Evolutionary conservation across 1,140 invertebrate species (phyloP).

Genomic region (Neodiprion fabricii): DNA sequence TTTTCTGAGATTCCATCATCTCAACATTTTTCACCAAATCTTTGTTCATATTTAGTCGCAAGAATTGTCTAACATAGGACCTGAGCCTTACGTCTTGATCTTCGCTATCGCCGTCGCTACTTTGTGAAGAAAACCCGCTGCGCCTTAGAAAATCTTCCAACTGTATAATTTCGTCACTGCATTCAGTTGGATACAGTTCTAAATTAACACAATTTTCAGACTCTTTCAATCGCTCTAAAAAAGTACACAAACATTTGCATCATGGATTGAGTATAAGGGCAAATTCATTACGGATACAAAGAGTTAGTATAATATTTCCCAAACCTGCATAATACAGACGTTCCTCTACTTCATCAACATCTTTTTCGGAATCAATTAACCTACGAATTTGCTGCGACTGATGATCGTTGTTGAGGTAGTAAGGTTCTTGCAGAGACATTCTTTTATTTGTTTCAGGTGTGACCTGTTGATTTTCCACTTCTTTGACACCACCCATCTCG

Average conservation of each 20-base stretch:
- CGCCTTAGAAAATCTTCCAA: slow-evolving; percentile 77
- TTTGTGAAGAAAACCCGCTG: slow-evolving; percentile 72
- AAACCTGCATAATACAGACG: slow-evolving; percentile 43
- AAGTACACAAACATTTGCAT: slow-evolving; percentile 3
- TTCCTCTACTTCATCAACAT: slow-evolving; percentile 58
- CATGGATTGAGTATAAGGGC: neutral
- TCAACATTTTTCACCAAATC: slow-evolving; percentile 58
- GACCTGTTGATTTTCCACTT: slow-evolving; percentile 54
- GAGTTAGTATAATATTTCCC: neutral
- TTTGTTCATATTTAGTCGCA: slow-evolving; percentile 66
- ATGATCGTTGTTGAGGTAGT: slow-evolving; percentile 69
- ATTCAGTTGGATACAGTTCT: slow-evolving; percentile 47
- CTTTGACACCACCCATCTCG: slow-evolving; percentile 70
- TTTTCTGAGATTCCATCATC: slow-evolving; percentile 71
- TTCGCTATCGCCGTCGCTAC: slow-evolving; percentile 71
- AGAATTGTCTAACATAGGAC: slow-evolving; percentile 73
- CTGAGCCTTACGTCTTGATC: slow-evolving; percentile 71
- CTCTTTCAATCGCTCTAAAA: slow-evolving; percentile 48
- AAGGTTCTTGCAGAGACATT: slow-evolving; percentile 75
- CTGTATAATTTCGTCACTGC: slow-evolving; percentile 70
- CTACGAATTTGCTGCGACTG: slow-evolving; percentile 44
- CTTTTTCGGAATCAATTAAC: slow-evolving; percentile 55
- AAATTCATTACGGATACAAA: neutral
- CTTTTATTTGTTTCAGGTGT: slow-evolving; percentile 69
- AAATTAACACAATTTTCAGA: slow-evolving; percentile 35